Evolutionary conservation across 2,113 vertebrate species (phyloP).

Genomic region (Laticauda laticaudata): DNA sequence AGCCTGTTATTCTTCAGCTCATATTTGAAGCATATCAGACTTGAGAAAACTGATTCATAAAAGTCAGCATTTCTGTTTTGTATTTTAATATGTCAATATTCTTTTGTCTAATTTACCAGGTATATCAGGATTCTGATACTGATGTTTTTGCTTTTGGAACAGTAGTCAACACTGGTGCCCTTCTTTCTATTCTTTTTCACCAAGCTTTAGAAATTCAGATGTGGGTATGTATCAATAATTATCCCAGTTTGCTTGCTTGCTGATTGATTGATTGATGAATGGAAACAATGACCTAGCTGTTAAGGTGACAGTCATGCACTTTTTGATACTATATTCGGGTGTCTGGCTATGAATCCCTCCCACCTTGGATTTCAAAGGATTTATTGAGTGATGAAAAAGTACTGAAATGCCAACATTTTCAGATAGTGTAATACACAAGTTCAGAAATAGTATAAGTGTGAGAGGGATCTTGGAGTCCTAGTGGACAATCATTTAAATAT

Average conservation of each 20-base stretch:
- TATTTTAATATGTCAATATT: background rate
- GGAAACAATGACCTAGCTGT: background rate
- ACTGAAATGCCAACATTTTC: background rate
- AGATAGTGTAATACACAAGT: background rate
- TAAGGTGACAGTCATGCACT: background rate
- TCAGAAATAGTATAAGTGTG: background rate
- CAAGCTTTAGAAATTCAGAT: conserved; percentile 91
- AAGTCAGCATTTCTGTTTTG: background rate
- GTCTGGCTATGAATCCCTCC: background rate
- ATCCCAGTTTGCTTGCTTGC: background rate
- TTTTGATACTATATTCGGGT: background rate
- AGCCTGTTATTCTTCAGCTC: background rate
- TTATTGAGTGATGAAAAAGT: background rate
- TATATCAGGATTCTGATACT: conserved; percentile 80
- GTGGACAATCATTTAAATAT: background rate
- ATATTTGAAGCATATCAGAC: background rate
- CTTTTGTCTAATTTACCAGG: conserved; percentile 65
- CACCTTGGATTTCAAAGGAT: background rate
- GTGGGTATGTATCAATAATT: conserved; percentile 78
- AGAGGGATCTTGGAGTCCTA: background rate
- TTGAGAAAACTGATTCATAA: background rate
- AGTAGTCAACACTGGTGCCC: conserved; percentile 83
- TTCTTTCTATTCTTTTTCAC: conserved; percentile 88
- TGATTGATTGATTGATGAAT: background rate
- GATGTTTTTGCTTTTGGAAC: conserved; percentile 88